A percentile compares a stretch with the other conserved stretches of the same genome.
These are phyloP conservation scores for Nematopogon swammerdamellus DNA, from an alignment of 2,888 invertebrate species.

Conservation along the genomic window DNA sequence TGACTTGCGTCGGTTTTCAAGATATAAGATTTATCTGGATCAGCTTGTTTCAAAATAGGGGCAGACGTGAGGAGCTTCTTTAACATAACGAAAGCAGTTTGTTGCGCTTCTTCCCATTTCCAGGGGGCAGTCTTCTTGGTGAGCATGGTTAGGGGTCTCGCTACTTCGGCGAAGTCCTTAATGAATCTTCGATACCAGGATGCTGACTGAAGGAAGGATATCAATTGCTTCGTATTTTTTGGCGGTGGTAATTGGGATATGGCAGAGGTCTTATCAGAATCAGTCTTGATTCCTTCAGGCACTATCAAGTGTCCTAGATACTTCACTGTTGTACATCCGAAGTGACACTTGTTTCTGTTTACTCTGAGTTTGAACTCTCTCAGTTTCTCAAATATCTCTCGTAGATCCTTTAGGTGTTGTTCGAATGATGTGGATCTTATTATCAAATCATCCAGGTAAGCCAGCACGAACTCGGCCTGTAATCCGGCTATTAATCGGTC, in stretches of 20 bases:
- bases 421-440: constrained; percentile 4
- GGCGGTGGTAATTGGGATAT: constrained; percentile 14
- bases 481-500: constrained; percentile 13
- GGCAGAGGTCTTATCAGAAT: constrained; percentile 17
- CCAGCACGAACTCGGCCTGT: constrained; percentile 4
- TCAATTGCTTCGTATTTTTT: constrained; percentile 14
- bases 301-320: constrained; percentile 16
- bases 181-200: constrained; percentile 18
- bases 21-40: constrained; percentile 11
- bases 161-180: too few species aligned
- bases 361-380: constrained; percentile 10
- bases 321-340: constrained; percentile 11
- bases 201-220: constrained; percentile 17
- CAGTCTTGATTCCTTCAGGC: constrained; percentile 15
- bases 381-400: constrained; percentile 8
- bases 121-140: constrained; percentile 14
- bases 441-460: constrained; percentile 8
- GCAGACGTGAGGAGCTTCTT: constrained; percentile 11
- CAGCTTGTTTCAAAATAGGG: constrained; percentile 15
- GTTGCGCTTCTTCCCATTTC: constrained; percentile 10
- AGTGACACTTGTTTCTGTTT: constrained; percentile 13
- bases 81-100: constrained; percentile 9
- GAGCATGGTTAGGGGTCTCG: constrained; percentile 14
- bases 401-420: constrained; percentile 3
- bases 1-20: constrained; percentile 18